phyloP scores from a whole-genome alignment of 1,140 invertebrate species.

The Sycobia sp. region DNA sequence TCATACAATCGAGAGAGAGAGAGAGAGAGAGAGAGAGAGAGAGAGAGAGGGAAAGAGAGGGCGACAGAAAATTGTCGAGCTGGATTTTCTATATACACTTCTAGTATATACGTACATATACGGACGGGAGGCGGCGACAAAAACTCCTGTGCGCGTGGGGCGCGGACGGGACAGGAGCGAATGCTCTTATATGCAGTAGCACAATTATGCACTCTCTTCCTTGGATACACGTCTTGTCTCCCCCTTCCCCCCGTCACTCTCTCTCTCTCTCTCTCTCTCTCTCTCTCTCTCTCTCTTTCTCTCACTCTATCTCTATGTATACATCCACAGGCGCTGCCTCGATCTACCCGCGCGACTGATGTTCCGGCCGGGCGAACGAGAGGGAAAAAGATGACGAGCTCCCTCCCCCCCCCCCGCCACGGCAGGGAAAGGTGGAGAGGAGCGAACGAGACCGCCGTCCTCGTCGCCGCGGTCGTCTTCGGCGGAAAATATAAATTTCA shows the following conservation, averaged over 20 bases:
- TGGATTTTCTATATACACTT: too few relatives aligned
- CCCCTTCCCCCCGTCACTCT: too few relatives aligned
- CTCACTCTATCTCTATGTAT: too few relatives aligned
- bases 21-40: not conserved
- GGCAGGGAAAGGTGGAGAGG: slow-evolving; percentile 9
- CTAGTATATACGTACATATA: too few relatives aligned
- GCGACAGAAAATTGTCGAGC: not conserved
- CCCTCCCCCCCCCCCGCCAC: slow-evolving; percentile 30
- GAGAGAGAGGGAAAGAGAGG: not conserved
- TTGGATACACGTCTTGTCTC: not conserved
- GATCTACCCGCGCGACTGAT: too few relatives aligned
- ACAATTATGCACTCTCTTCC: slow-evolving; percentile 41
- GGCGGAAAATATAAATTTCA: slow-evolving; percentile 59
- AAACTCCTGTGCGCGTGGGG: too few relatives aligned
- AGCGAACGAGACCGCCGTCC: slow-evolving; percentile 19
- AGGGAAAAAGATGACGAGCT: slow-evolving; percentile 54
- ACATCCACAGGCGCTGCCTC: too few relatives aligned
- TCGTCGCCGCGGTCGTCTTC: too few relatives aligned
- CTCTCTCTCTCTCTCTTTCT: not conserved
- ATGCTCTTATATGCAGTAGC: slow-evolving; percentile 39
- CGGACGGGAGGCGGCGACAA: slow-evolving; percentile 9
- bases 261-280: not conserved
- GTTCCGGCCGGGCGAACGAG: too few relatives aligned
- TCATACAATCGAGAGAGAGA: too few relatives aligned
- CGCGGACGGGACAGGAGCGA: slow-evolving; percentile 15